A percentile compares a stretch with the other conserved stretches of the same genome.
Conservation (phyloP, 2,113 vertebrate species). For the Erythrocebus patas region DNA sequence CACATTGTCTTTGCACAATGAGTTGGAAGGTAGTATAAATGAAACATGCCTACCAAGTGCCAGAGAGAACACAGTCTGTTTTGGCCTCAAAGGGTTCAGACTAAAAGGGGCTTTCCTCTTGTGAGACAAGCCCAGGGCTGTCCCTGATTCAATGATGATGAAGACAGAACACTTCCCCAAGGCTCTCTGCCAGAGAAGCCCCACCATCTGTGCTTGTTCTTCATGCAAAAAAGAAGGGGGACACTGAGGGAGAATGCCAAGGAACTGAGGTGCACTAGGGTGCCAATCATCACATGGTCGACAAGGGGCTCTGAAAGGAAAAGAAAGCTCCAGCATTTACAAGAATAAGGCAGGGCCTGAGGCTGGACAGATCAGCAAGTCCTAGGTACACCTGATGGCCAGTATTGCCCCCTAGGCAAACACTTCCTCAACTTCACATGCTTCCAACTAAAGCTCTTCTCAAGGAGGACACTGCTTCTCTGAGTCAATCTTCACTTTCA, state of each 20-base stretch:
- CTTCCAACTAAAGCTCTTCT: background rate
- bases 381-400: background rate
- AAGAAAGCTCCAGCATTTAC: background rate
- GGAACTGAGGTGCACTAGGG: background rate
- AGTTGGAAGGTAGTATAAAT: background rate
- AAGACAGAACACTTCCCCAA: conserved; percentile 2
- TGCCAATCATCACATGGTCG: background rate
- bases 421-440: background rate
- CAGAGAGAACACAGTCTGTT: background rate
- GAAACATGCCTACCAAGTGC: background rate
- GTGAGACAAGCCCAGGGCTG: background rate
- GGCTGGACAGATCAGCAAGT: background rate
- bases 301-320: background rate
- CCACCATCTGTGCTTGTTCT: background rate
- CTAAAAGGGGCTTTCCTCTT: background rate
- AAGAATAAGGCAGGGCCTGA: background rate
- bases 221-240: background rate
- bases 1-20: background rate
- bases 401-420: background rate
- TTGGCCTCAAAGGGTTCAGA: background rate
- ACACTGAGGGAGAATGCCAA: background rate
- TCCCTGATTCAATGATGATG: background rate
- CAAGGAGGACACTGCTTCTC: background rate
- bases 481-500: background rate
- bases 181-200: background rate